Evolutionary conservation across 2,797 vertebrate genomes (phyloP).

Genomic region (Glyptemys insculpta): DNA sequence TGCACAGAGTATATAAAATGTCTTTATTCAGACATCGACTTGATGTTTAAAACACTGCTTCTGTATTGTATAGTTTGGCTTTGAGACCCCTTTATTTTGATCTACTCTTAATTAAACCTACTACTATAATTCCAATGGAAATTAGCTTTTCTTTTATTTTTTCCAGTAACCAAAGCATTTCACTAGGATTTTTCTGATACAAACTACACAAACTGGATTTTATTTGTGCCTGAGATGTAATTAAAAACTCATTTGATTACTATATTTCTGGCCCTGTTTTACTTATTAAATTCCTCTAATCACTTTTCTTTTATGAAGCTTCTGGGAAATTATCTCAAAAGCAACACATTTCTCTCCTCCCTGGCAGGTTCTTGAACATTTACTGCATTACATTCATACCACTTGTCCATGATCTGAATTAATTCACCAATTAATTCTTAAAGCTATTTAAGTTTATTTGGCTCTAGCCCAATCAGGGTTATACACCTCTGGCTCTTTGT

Average conservation of each 20-base stretch:
- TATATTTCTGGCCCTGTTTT: slow-evolving; percentile 84
- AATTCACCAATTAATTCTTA: slow-evolving; percentile 80
- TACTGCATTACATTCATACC: slow-evolving; percentile 83
- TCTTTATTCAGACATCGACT: slow-evolving; percentile 69
- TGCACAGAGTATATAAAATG: slow-evolving; percentile 49
- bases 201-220: slow-evolving; percentile 82
- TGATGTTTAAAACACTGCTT: slow-evolving; percentile 56
- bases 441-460: slow-evolving; percentile 80
- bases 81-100: slow-evolving; percentile 63
- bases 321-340: slow-evolving; percentile 90
- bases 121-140: slow-evolving; percentile 82
- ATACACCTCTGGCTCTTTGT: slow-evolving; percentile 64
- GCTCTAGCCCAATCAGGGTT: slow-evolving; percentile 67
- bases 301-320: slow-evolving; percentile 88
- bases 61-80: slow-evolving; percentile 72
- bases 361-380: slow-evolving; percentile 82
- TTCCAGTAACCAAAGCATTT: slow-evolving; percentile 79
- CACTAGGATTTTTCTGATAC: slow-evolving; percentile 77
- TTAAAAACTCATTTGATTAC: slow-evolving; percentile 88
- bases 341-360: slow-evolving; percentile 84
- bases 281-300: slow-evolving; percentile 85
- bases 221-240: slow-evolving; percentile 85
- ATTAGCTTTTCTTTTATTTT: slow-evolving; percentile 82
- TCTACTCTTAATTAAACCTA: slow-evolving; percentile 82
- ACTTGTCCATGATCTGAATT: slow-evolving; percentile 84